These are phyloP conservation scores for Synchiropus splendidus DNA, from an alignment of 2,113 vertebrate genomes.

Conservation along the genomic window DNA sequence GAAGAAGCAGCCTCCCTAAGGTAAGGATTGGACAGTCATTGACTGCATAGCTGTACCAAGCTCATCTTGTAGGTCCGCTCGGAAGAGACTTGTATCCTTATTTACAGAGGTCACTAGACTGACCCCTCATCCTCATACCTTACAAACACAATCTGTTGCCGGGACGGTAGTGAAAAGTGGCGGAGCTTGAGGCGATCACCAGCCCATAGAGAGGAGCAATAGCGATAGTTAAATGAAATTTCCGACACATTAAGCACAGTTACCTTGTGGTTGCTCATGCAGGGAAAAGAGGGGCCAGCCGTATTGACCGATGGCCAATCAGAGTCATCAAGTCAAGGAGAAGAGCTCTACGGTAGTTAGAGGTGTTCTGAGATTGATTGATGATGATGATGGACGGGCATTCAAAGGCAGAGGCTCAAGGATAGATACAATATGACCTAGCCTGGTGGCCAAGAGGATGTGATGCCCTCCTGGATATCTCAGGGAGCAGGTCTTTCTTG, in stretches of 20 bases:
- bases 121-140: too few relatives aligned
- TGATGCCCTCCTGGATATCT: too few relatives aligned
- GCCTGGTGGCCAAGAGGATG: too few relatives aligned
- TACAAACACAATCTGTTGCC: constrained; percentile 16
- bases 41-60: too few relatives aligned
- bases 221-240: constrained; percentile 49
- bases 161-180: constrained; percentile 3
- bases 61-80: too few relatives aligned
- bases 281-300: constrained; percentile 6
- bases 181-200: constrained; percentile 37
- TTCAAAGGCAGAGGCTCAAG: constrained; percentile 13
- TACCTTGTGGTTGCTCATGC: constrained; percentile 30
- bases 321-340: constrained; percentile 20
- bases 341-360: constrained; percentile 23
- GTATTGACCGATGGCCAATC: constrained; percentile 24
- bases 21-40: too few relatives aligned
- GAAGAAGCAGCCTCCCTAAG: too few relatives aligned
- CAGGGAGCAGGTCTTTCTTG: too few relatives aligned
- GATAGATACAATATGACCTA: background rate
- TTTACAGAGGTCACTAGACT: too few relatives aligned
- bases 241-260: constrained; percentile 53
- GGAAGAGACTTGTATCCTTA: too few relatives aligned
- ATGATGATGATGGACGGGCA: constrained; percentile 6
- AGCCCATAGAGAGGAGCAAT: constrained; percentile 12
- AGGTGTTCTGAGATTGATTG: constrained; percentile 17